These are phyloP conservation scores for Neogobius melanostomus DNA, from an alignment of 2,113 vertebrate genomes.

Conservation along the genomic window DNA sequence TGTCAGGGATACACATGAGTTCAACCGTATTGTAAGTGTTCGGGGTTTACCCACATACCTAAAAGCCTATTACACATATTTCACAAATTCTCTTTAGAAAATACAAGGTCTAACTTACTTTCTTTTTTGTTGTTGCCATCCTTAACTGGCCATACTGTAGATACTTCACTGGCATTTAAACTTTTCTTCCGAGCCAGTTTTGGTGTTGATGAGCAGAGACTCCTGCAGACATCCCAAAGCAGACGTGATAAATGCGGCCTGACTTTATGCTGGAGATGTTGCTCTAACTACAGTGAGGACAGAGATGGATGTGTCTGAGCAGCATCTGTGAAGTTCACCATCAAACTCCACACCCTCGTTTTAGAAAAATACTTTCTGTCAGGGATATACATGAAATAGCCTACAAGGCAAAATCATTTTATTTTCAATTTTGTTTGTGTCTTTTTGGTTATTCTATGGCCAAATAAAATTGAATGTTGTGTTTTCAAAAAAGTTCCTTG, in stretches of 20 bases:
- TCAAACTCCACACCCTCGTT: not conserved
- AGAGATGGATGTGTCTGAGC: constrained; percentile 8
- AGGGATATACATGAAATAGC: not conserved
- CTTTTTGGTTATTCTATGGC: too few species aligned
- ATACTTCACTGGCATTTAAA: not conserved
- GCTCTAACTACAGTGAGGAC: constrained; percentile 4
- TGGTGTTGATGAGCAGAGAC: not conserved
- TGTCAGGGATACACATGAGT: too few species aligned
- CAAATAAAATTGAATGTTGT: too few species aligned
- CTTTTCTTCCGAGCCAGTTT: not conserved
- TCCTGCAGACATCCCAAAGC: constrained; percentile 1
- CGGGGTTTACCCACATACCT: too few species aligned
- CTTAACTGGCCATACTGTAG: not conserved
- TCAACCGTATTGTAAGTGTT: too few species aligned
- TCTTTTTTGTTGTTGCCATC: not conserved
- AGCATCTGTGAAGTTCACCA: constrained; percentile 4
- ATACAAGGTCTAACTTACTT: too few species aligned
- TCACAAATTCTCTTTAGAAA: too few species aligned
- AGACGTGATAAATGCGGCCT: constrained; percentile 1
- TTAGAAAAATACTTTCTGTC: too few species aligned
- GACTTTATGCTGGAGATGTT: not conserved
- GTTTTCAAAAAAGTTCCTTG: too few species aligned
- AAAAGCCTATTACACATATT: too few species aligned
- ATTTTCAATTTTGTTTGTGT: too few species aligned
- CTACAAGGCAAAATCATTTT: too few species aligned